A percentile compares a stretch with the other conserved stretches of the same genome.
Conservation (phyloP, 2,113 vertebrate species). For the Psephotus haematonotus region DNA sequence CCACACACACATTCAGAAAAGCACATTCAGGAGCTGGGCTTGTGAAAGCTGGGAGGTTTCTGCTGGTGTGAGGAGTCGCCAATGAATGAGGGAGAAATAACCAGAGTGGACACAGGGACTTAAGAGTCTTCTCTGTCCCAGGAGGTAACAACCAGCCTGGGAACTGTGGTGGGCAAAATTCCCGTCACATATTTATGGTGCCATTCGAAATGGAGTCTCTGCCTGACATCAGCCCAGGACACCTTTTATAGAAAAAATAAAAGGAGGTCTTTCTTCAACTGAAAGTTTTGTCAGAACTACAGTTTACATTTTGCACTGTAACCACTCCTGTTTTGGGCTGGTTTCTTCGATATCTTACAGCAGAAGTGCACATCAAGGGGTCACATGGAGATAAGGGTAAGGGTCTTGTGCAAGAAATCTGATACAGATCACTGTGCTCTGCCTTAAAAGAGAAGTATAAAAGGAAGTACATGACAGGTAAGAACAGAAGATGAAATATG, state of each 20-base stretch:
- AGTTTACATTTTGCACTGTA: not conserved
- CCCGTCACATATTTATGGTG: fast-evolving
- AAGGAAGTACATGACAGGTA: not conserved
- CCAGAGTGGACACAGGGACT: not conserved
- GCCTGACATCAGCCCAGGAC: not conserved
- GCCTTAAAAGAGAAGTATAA: not conserved
- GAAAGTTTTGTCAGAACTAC: not conserved
- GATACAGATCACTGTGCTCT: not conserved
- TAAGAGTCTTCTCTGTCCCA: not conserved
- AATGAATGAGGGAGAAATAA: not conserved
- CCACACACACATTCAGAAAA: not conserved
- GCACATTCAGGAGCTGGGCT: not conserved
- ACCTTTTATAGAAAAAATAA: not conserved
- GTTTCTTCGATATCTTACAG: not conserved
- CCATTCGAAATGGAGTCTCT: not conserved
- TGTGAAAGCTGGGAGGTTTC: not conserved
- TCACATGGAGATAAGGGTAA: not conserved
- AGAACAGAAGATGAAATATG: not conserved
- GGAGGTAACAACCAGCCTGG: not conserved
- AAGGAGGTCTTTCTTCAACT: not conserved
- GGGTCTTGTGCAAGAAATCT: not conserved
- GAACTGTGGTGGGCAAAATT: not conserved
- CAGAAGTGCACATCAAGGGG: not conserved
- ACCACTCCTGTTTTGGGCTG: not conserved
- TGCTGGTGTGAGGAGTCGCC: not conserved